Evolutionary conservation across 2,113 vertebrate species (phyloP).

Genomic region (Tylochromis polylepis): DNA sequence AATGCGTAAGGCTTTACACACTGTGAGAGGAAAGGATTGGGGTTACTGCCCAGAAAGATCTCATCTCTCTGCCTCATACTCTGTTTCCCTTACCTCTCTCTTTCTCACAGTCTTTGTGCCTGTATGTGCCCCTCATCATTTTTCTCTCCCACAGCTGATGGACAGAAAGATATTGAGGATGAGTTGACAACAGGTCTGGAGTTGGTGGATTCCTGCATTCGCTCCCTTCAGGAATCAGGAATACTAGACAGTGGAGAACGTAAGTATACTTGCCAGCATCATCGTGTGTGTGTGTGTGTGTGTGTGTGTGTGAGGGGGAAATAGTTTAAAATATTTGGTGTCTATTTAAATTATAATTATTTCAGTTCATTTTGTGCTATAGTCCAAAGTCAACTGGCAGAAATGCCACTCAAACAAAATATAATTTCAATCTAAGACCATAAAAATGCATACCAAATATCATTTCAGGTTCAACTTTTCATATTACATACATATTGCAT

Average conservation of each 20-base stretch:
- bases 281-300: background rate
- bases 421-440: background rate
- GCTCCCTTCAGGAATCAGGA: constrained; percentile 95
- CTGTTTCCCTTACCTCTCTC: background rate
- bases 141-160: constrained; percentile 71
- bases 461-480: background rate
- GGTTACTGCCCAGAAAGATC: background rate
- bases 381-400: background rate
- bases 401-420: background rate
- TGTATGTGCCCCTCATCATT: background rate
- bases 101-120: background rate
- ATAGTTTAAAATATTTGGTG: background rate
- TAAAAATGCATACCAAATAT: background rate
- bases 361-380: background rate
- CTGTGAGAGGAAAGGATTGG: background rate
- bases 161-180: constrained; percentile 98
- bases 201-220: constrained; percentile 96
- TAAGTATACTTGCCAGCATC: constrained; percentile 65
- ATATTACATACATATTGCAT: background rate
- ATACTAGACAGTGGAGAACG: constrained; percentile 91
- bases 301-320: background rate
- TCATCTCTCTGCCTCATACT: background rate
- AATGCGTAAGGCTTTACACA: constrained; percentile 1
- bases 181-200: constrained; percentile 95
- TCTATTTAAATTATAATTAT: background rate